A percentile compares a stretch with the other conserved stretches of the same genome.
Conservation (phyloP, 2,888 invertebrate species). For the Nephrotoma flavescens region DNA sequence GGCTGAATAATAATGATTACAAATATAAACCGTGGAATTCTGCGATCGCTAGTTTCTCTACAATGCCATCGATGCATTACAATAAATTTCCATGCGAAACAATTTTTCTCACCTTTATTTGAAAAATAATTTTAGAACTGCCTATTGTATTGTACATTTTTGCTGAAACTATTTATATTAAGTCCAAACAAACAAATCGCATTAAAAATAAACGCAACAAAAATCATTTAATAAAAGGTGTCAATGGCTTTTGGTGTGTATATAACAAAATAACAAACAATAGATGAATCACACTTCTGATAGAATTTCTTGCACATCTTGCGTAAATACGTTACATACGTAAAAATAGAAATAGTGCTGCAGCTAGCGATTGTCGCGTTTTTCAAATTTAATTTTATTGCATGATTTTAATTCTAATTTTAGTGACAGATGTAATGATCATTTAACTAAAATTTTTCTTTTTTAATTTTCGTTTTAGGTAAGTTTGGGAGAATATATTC, state of each 20-base stretch:
- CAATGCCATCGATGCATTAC: not conserved
- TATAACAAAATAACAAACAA: not conserved
- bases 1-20: too few species aligned
- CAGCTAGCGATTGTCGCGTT: not conserved
- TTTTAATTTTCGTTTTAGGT: not conserved
- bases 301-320: not conserved
- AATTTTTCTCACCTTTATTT: not conserved
- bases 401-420: not conserved
- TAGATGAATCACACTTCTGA: not conserved
- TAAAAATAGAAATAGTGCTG: not conserved
- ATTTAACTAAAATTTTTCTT: not conserved
- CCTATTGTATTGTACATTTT: not conserved
- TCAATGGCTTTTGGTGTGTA: not conserved
- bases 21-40: not conserved
- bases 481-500: not conserved
- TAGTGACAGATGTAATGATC: not conserved
- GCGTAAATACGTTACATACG: not conserved
- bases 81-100: not conserved
- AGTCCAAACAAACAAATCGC: not conserved
- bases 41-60: not conserved
- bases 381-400: not conserved
- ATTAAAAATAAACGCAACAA: not conserved
- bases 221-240: not conserved
- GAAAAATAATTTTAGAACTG: not conserved
- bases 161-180: not conserved